Evolutionary conservation across 2,888 invertebrate genomes (phyloP).

Genomic region (Octonoba sinensis): DNA sequence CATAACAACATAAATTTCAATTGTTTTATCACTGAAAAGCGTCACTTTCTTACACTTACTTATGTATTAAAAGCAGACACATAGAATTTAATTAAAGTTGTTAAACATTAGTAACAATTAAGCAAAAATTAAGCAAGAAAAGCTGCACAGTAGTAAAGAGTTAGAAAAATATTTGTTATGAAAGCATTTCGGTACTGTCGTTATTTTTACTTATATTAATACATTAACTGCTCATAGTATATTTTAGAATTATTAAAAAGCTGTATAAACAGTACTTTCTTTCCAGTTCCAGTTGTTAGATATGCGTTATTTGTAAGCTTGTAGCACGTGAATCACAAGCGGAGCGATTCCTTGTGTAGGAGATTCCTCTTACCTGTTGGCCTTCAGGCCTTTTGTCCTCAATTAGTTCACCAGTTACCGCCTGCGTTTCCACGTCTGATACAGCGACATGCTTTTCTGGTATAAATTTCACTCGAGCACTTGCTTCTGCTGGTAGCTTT

Average conservation of each 20-base stretch:
- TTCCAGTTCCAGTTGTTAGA: slow-evolving; percentile 29
- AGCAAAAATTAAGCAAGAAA: slow-evolving; percentile 15
- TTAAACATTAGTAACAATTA: slow-evolving; percentile 15
- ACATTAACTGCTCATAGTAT: too few relatives aligned
- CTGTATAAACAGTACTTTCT: too few relatives aligned
- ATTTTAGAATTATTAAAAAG: too few relatives aligned
- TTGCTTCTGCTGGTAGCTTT: slow-evolving; percentile 48
- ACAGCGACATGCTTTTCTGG: slow-evolving; percentile 62
- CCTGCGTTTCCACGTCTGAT: slow-evolving; percentile 60
- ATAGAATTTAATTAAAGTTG: not conserved
- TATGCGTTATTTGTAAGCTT: slow-evolving; percentile 19
- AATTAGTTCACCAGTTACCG: slow-evolving; percentile 55
- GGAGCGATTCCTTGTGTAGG: not conserved
- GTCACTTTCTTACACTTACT: too few relatives aligned
- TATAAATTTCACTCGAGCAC: slow-evolving; percentile 54
- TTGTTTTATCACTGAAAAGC: too few relatives aligned
- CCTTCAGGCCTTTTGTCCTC: slow-evolving; percentile 58
- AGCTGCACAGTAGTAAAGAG: slow-evolving; percentile 22
- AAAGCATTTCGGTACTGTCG: slow-evolving; percentile 11
- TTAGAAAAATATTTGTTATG: slow-evolving; percentile 46
- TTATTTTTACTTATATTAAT: too few relatives aligned
- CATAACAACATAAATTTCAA: too few relatives aligned
- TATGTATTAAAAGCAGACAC: too few relatives aligned
- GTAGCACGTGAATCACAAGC: too few relatives aligned
- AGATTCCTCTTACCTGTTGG: slow-evolving; percentile 58